phyloP scores from a whole-genome alignment of 2,113 vertebrate species.

The Tyrannus savana region DNA sequence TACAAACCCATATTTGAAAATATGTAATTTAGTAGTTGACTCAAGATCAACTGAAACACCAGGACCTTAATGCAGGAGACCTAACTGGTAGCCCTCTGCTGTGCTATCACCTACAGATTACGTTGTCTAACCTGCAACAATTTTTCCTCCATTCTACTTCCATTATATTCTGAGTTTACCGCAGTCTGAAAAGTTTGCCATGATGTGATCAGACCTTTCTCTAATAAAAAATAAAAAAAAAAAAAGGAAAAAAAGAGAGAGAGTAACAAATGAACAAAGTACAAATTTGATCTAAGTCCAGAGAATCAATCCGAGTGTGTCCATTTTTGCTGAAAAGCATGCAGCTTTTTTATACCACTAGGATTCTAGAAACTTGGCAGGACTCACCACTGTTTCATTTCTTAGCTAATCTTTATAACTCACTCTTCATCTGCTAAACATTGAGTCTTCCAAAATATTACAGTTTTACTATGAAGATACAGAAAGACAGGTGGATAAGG shows the following conservation, averaged over 20 bases:
- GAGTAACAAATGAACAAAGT: conserved; percentile 34
- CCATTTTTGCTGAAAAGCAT: not conserved
- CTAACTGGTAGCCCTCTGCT: not conserved
- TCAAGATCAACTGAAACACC: not conserved
- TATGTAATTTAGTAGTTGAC: not conserved
- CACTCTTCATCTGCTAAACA: not conserved
- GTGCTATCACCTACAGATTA: not conserved
- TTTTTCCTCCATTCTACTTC: not conserved
- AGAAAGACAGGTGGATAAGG: not conserved
- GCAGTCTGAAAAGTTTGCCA: not conserved
- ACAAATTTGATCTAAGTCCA: not conserved
- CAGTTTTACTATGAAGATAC: conserved; percentile 8
- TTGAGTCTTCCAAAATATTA: conserved; percentile 21
- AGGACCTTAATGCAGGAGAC: not conserved
- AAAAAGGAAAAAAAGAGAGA: not conserved
- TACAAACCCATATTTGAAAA: not conserved
- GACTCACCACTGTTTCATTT: not conserved
- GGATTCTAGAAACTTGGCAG: conserved; percentile 13
- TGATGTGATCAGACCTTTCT: conserved; percentile 17
- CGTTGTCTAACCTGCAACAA: not conserved
- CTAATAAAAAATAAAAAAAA: not conserved
- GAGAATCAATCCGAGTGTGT: not conserved
- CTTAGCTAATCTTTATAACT: not conserved
- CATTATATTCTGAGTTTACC: not conserved
- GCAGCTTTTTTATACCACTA: not conserved